A percentile compares a stretch with the other conserved stretches of the same genome.
These are phyloP conservation scores for Chrosomus eos DNA, from an alignment of 2,797 vertebrate genomes.

Conservation along the genomic window DNA sequence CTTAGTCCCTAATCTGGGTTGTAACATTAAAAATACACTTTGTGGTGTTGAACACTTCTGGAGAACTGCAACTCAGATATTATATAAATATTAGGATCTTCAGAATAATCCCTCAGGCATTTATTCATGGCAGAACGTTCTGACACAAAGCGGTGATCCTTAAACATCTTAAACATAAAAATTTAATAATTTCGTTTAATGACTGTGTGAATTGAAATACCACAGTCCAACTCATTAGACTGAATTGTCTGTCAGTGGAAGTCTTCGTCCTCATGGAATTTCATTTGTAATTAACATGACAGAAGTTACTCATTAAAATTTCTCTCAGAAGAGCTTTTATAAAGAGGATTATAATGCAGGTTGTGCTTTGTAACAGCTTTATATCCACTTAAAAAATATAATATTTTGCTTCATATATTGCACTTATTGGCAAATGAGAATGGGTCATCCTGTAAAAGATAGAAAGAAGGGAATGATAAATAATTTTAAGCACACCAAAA, in stretches of 20 bases:
- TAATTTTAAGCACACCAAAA: background rate
- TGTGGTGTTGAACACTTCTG: background rate
- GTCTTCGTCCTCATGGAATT: background rate
- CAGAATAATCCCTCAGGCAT: background rate
- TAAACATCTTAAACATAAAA: background rate
- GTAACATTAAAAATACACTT: background rate
- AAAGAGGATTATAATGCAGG: slow-evolving; percentile 49
- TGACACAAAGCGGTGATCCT: background rate
- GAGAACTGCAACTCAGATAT: background rate
- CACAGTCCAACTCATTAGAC: background rate
- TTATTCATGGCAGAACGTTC: background rate
- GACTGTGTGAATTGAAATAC: background rate
- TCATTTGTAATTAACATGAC: slow-evolving; percentile 40
- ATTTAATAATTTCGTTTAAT: background rate
- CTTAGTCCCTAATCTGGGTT: background rate
- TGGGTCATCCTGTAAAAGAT: background rate
- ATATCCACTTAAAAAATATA: background rate
- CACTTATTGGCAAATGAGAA: background rate
- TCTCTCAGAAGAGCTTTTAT: slow-evolving; percentile 36
- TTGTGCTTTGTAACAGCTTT: slow-evolving; percentile 12
- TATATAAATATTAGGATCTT: background rate
- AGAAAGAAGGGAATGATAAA: background rate
- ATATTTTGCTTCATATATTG: background rate
- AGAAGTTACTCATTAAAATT: slow-evolving; percentile 46
- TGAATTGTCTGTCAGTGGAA: slow-evolving; percentile 18